Evolutionary conservation across 2,797 vertebrate species (phyloP), one percentile per base, ranked within the genome.

Genomic region (Anniella stebbinsi): DNA sequence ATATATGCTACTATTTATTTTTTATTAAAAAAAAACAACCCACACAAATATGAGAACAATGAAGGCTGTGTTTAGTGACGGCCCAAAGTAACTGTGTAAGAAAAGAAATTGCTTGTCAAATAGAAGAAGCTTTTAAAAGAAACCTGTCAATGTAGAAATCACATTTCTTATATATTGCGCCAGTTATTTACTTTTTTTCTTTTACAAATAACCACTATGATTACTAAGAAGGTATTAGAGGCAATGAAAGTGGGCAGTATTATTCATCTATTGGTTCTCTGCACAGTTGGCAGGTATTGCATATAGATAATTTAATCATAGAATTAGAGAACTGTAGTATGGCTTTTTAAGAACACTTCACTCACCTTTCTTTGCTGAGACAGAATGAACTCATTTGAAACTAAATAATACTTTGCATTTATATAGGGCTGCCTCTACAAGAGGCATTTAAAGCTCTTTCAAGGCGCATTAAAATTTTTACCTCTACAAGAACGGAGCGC

Each of bases 11-110:
- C 30, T 48, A 84, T 84, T 69, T 57, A 57, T 57, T 13, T 54
- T 80, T 91, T 94, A 90, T 90, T 84, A 69, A 88, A 17, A 92
- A 90, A 73, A 91, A 63, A 92, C 72, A 63, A 2, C 15, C 60
- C 18, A 5, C 60, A 1, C 2, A 93, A 93, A 88, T 88, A 76
- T 86, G 84, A 41, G 18, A 84, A 88, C 60, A 11, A 48, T 48
- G 76, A 38, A 87, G 84, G 88, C 57, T 10, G 0, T 25, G 41
- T 12, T 7, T 60, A 92, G 67, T 87, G 36, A 88, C 51, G 69
- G 51, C 87, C 89, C 4, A 0, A 86, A 92, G 11, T 88, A 89
- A 70, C 23, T 12, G 78, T 54, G 33, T 41, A 30, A 0, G n/a
- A 7, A 11, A 30, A 60, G 51, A 82, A 63, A 78, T 1, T 18